A percentile compares a stretch with the other conserved stretches of the same genome.
phyloP scores from a whole-genome alignment of 1,140 invertebrate species.

The Trachymyrmex cornetzi region DNA sequence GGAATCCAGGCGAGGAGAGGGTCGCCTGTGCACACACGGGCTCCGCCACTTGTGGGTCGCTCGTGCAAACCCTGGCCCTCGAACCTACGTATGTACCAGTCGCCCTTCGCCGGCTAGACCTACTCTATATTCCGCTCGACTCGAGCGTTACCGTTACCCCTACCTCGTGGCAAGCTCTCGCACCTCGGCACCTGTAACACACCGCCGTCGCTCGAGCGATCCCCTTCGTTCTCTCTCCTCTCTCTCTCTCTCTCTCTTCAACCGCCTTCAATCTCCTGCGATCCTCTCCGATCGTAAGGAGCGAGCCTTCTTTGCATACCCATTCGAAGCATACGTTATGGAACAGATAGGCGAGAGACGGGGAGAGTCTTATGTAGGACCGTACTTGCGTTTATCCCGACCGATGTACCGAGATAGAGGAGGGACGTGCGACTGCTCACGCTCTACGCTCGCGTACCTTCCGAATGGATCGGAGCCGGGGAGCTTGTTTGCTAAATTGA shows the following conservation, averaged over 20 bases:
- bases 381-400: conserved; percentile 55
- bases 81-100: conserved; percentile 61
- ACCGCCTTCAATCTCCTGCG: too few species aligned
- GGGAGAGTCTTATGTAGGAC: conserved; percentile 45
- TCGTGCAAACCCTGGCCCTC: conserved; percentile 69
- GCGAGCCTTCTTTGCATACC: conserved; percentile 49
- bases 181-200: conserved; percentile 75
- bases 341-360: conserved; percentile 53
- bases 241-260: neutral
- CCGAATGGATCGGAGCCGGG: neutral
- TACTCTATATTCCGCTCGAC: conserved; percentile 79
- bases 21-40: conserved; percentile 54
- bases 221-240: conserved; percentile 14
- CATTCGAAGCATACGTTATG: conserved; percentile 57
- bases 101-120: conserved; percentile 38
- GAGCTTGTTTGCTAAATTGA: conserved; percentile 42
- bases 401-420: conserved; percentile 29
- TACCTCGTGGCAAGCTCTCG: conserved; percentile 61
- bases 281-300: conserved; percentile 37
- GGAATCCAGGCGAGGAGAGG: conserved; percentile 21
- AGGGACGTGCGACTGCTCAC: neutral
- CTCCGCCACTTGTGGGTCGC: conserved; percentile 76
- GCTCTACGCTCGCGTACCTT: neutral
- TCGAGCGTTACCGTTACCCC: conserved; percentile 75
- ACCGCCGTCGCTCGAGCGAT: conserved; percentile 43